Evolutionary conservation across 2,797 vertebrate genomes (phyloP).

Genomic region (Alcedo atthis): DNA sequence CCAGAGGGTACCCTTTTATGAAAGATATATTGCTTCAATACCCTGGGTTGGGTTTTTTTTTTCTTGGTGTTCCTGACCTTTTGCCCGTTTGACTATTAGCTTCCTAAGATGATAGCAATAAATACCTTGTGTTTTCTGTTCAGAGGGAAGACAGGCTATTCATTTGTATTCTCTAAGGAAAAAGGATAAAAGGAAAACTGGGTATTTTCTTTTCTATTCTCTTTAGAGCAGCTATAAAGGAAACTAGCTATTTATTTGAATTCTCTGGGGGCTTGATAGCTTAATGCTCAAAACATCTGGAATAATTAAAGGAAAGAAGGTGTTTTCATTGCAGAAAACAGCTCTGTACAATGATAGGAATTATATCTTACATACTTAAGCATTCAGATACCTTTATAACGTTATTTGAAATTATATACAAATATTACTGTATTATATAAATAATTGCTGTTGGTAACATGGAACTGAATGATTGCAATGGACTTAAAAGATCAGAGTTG

Average conservation of each 20-base stretch:
- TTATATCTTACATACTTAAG: not conserved
- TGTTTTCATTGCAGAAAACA: constrained; percentile 28
- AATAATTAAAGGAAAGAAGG: constrained; percentile 50
- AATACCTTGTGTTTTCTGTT: constrained; percentile 55
- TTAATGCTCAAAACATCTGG: constrained; percentile 70
- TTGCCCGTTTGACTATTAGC: constrained; percentile 52
- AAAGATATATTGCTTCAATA: constrained; percentile 45
- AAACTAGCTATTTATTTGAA: constrained; percentile 64
- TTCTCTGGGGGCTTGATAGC: constrained; percentile 46
- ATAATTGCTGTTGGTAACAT: not conserved
- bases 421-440: not conserved
- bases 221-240: constrained; percentile 69
- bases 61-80: constrained; percentile 64
- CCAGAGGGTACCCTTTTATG: constrained; percentile 32
- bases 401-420: not conserved
- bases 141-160: constrained; percentile 57
- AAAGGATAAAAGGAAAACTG: constrained; percentile 57
- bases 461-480: not conserved
- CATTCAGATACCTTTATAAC: not conserved
- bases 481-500: not conserved
- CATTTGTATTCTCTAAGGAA: constrained; percentile 63
- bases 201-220: constrained; percentile 69
- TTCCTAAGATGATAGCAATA: constrained; percentile 66
- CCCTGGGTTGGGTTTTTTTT: constrained; percentile 3
- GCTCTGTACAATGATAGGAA: not conserved